These are phyloP conservation scores for Xestia rhomboidea DNA, from an alignment of 2,888 invertebrate species.

Conservation along the genomic window DNA sequence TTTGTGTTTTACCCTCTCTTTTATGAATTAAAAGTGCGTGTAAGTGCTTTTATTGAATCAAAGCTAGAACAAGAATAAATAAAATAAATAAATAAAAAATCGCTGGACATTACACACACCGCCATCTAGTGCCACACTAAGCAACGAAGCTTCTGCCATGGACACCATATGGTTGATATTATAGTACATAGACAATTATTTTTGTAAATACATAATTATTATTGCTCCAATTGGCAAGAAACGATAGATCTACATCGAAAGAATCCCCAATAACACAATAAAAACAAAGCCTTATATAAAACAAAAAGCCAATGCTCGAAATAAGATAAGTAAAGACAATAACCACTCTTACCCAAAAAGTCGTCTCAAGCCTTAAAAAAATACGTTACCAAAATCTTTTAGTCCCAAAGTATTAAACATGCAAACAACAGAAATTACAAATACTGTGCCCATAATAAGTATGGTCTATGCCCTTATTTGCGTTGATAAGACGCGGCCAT, in stretches of 20 bases:
- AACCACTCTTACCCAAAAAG: neutral
- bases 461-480: conserved; percentile 45
- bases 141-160: no score
- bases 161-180: no score
- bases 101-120: no score
- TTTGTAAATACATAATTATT: no score
- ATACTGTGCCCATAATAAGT: conserved; percentile 35
- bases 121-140: no score
- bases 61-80: no score
- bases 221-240: no score
- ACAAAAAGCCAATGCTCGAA: neutral
- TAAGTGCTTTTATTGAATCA: neutral
- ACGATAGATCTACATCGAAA: no score
- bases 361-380: neutral
- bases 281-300: neutral
- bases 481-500: conserved; percentile 17
- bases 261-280: neutral
- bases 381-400: neutral
- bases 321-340: neutral
- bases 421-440: conserved; percentile 43
- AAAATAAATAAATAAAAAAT: no score
- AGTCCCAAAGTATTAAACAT: conserved; percentile 10
- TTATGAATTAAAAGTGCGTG: neutral
- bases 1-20: neutral
- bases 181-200: no score